Base-by-base conservation (phyloP, 2,113 vertebrate species). In the Austrofundulus limnaeus region DNA sequence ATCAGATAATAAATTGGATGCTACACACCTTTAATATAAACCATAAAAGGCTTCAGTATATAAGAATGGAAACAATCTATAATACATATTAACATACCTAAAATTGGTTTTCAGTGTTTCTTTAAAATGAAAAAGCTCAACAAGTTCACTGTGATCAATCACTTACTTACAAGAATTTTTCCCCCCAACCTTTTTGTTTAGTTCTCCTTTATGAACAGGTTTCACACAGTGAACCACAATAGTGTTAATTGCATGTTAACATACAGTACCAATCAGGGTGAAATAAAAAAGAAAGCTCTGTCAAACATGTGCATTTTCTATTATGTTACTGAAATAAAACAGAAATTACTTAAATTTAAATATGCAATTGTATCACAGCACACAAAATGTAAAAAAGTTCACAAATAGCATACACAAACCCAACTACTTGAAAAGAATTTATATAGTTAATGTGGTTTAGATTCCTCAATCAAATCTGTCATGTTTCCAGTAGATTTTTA, bases 71-170 rank as follows among this genome's bases (percentile, higher is more conserved):
- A 1, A 11, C 17, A 55, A 31, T 24, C 34, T n/a, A 19, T 23
- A 46, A 24, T 15, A 48, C 50, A 38, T 14, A 15, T 21, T 49
- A 47, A 56, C 12, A 64, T 24, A 46, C 19, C 49, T 14, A 34
- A 73, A 77, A 64, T 67, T 69, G 4, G 51, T 75, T 77, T 83
- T 81, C 76, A 74, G 62, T 51, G 60, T 53, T 64, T 20, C 60
- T 24, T 72, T 69, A 23, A 74, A 73, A 70, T 58, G 58, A 34
- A 63, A 59, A 63, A 68, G 58, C 46, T 45, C 46, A 54, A 80
- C 76, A 78, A 77, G 78, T 63, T 64, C 51, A 70, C 25, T 20
- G 55, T 52, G 47, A 82, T 78, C 66, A 75, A 83, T 83, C 70
- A 61, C 70, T 73, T 80, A 61, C 70, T 73, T 80, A 70, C 31